These are phyloP conservation scores for Triplophysa dalaica DNA, from an alignment of 2,113 vertebrate genomes.

Conservation along the genomic window DNA sequence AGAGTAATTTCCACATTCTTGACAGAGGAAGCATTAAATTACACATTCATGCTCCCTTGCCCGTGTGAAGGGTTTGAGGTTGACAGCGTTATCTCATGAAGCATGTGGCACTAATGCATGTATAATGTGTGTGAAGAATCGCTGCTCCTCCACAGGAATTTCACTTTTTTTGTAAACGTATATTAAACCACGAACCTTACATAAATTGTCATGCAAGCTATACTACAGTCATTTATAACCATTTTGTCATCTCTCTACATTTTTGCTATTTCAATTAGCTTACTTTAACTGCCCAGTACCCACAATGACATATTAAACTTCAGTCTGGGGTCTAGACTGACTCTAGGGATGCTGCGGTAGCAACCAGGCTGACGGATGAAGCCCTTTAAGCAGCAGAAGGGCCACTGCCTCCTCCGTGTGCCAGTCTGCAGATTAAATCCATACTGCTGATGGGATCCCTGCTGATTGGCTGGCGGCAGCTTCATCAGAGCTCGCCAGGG, in stretches of 20 bases:
- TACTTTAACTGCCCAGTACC: background rate
- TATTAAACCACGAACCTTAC: background rate
- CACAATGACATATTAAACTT: background rate
- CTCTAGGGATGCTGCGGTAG: slow-evolving; percentile 14
- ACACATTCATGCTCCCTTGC: background rate
- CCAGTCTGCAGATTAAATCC: slow-evolving; percentile 55
- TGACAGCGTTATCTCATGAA: slow-evolving; percentile 13
- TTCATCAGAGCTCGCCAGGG: slow-evolving; percentile 44
- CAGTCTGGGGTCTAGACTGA: slow-evolving; percentile 15
- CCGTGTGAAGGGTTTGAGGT: background rate
- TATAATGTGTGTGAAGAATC: slow-evolving; percentile 7
- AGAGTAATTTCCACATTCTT: slow-evolving; percentile 9
- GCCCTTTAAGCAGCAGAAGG: slow-evolving; percentile 41
- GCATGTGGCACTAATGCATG: slow-evolving; percentile 31
- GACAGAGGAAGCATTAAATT: slow-evolving; percentile 27
- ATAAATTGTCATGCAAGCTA: background rate
- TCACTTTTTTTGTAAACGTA: background rate
- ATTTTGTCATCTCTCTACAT: background rate
- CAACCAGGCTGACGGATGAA: slow-evolving; percentile 8
- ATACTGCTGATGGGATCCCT: slow-evolving; percentile 53
- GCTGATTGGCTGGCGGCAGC: slow-evolving; percentile 33
- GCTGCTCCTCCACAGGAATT: slow-evolving; percentile 6
- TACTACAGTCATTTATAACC: background rate
- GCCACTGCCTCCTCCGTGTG: slow-evolving; percentile 45
- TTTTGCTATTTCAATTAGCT: background rate